Base-by-base conservation (phyloP, 2,888 invertebrate species). In the Netelia fuscicornis region DNA sequence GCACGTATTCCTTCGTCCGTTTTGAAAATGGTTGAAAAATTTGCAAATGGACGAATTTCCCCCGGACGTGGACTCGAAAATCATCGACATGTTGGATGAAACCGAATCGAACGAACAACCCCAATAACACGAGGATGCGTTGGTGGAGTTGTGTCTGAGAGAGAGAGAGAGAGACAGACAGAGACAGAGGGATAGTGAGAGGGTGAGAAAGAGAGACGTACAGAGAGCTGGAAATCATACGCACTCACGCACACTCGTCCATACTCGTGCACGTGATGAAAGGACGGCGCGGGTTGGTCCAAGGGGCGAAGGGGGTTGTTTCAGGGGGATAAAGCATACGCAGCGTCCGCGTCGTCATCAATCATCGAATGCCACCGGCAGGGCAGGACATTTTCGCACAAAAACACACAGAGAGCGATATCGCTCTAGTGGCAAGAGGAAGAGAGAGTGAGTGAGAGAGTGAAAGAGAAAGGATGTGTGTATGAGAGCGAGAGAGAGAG, bases 291-390 rank as follows among this genome's bases (percentile, higher is more conserved):
- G 44, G 70, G 60, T 44, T 60, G 76, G 67, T 54, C 17, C 67
- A 44, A 25, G 79, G 75, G 62, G 74, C 44, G 62, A 58, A 54
- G 68, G 81, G 77, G 77, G 62, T 60, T 68, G 68, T 71, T 72
- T 44, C 52, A 30, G 81, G 74, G 72, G 72, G 54, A 80, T 72
- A 84, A 72, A 68, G 60, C 81, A 76, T 48, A 81, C 81, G 86
- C 85, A 84, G 85, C 83, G 54, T 85, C 88, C 89, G 88, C 91
- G 90, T 91, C 91, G 93, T 93, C 93, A 93, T 93, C 93, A 93
- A 93, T 93, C 93, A 93, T 93, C 91, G 90, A 92, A 90, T 91
- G 93, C 93, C 92, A 92, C 89, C 89, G 89, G 89, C 93, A 92
- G 92, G 87, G 89, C 90, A 89, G 83, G 90, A 91, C 90, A 90